phyloP scores from a whole-genome alignment of 2,888 invertebrate species.

The Hymenopus coronatus region DNA sequence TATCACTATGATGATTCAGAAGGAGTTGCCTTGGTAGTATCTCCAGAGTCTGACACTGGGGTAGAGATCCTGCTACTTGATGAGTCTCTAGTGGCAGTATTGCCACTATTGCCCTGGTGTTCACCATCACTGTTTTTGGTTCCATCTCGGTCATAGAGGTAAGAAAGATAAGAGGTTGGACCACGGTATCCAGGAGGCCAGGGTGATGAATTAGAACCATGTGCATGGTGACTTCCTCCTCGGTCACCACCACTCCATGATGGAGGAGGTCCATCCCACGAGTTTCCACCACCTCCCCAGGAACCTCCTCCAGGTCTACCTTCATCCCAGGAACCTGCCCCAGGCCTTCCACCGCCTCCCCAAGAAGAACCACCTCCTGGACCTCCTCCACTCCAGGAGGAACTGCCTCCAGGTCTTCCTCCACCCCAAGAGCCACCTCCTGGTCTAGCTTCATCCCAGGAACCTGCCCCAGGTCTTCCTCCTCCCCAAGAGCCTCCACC shows the following conservation, averaged over 20 bases:
- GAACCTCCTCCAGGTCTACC: neutral
- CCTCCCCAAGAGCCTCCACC: neutral
- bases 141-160: conserved; percentile 30
- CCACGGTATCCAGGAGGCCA: conserved; percentile 22
- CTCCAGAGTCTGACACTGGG: neutral
- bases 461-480: neutral
- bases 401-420: neutral
- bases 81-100: neutral
- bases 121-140: neutral
- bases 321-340: neutral
- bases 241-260: neutral
- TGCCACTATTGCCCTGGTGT: neutral
- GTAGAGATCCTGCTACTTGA: neutral
- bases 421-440: neutral
- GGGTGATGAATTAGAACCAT: neutral
- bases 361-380: neutral
- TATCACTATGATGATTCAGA: neutral
- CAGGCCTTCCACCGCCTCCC: neutral
- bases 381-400: neutral
- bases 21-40: neutral
- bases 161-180: conserved; percentile 28
- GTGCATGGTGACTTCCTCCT: neutral
- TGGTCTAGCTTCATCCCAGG: neutral
- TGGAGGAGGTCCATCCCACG: neutral
- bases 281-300: neutral